Evolutionary conservation across 30 jellyfish, hydroid and myxozoan genomes (phyloP).

Genomic region (Cassiopea andromeda): DNA sequence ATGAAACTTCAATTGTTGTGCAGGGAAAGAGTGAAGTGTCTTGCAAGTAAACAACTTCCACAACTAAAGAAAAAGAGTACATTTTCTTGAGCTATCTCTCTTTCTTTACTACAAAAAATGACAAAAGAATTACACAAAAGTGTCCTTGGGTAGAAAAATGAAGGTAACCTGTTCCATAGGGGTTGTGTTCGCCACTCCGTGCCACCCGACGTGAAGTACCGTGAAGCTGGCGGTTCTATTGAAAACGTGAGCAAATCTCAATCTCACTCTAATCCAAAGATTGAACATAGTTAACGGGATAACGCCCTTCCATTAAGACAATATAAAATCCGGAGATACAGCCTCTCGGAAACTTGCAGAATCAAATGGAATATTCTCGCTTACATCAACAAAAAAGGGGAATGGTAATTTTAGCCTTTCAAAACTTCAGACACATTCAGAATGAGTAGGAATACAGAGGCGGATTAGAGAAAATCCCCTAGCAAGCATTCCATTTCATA

Average conservation of each 20-base stretch:
- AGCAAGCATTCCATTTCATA: neutral
- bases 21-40: too few relatives aligned
- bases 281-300: neutral
- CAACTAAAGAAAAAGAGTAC: too few relatives aligned
- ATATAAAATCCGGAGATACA: neutral
- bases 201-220: too few relatives aligned
- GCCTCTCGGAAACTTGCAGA: neutral
- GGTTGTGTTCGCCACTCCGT: too few relatives aligned
- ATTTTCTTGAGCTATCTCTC: too few relatives aligned
- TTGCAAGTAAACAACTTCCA: too few relatives aligned
- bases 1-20: too few relatives aligned
- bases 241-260: constrained; percentile 62
- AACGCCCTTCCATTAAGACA: neutral
- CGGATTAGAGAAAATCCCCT: neutral
- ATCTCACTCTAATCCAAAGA: constrained; percentile 28
- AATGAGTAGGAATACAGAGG: neutral
- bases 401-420: neutral
- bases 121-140: too few relatives aligned
- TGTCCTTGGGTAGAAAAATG: too few relatives aligned
- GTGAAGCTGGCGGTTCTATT: too few relatives aligned
- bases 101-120: too few relatives aligned
- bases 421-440: neutral
- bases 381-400: neutral
- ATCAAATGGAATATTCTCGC: neutral
- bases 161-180: too few relatives aligned